Evolutionary conservation across 2,113 vertebrate genomes (phyloP), one percentile per base, ranked within the genome.

Genomic region (Myrmophylax atrothorax): DNA sequence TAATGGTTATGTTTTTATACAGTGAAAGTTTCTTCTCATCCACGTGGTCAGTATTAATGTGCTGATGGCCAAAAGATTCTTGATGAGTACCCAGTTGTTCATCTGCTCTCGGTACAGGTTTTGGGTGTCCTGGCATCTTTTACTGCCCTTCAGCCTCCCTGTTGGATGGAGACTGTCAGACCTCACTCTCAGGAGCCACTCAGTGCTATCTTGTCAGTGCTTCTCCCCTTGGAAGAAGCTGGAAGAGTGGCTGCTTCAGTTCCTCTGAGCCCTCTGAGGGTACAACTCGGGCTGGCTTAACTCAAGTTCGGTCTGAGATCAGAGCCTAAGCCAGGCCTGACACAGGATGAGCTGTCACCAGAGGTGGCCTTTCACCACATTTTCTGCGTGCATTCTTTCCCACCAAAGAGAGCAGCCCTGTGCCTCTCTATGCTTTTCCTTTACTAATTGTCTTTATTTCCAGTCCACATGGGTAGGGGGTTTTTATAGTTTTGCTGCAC

Each of bases 401-500:
- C 5, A 25, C 29, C 35, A 18, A 12, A 23, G 26, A 17, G 15
- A 72, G 29, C 14, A 62, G 58, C 46, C 22, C 16, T 19, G 3
- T 44, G n/a, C 53, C 20, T 81, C 56, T 55, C 25, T 28, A 44
- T 1, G 1, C 38, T 86, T 35, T 64, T 50, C 40, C 2, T 1
- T 47, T 55, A 18, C 12, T 33, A 29, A 46, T 37, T 52, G n/a
- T 66, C 78, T 44, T 80, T 81, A 26, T 74, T 82, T 76, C 49
- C 47, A n/a, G 7, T 47, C 40, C 0, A 0, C 7, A 6, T 1
- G 2, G 19, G 18, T 6, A 29, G 11, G 1, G 3, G 3, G 35
- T 37, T 47, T 50, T 63, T 40, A 18, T 26, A 14, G 6, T 28
- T 89, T 84, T 79, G 10, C 24, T 67, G 52, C 12, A 12, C 19